A percentile compares a stretch with the other conserved stretches of the same genome.
Evolutionary conservation across 2,113 vertebrate species (phyloP).

Genomic region (Gorsachius goisagi): DNA sequence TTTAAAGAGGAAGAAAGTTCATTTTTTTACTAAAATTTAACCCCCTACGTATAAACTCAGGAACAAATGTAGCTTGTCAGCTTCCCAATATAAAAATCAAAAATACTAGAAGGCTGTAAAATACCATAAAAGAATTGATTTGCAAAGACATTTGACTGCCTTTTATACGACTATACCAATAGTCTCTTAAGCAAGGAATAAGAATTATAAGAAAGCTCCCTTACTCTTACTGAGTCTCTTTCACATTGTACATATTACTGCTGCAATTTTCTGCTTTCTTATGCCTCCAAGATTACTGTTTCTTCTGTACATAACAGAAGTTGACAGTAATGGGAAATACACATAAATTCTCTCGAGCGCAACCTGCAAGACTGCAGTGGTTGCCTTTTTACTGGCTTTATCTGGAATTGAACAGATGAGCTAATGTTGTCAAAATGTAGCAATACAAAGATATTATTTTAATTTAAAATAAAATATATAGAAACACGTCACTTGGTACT

Average conservation of each 20-base stretch:
- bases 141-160: background rate
- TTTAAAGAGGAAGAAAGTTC: background rate
- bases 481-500: background rate
- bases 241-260: background rate
- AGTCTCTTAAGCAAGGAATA: background rate
- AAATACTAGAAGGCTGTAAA: background rate
- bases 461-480: background rate
- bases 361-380: background rate
- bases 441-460: background rate
- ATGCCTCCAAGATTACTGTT: background rate
- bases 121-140: background rate
- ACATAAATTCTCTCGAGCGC: background rate
- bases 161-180: background rate
- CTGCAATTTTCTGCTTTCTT: background rate
- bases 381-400: background rate
- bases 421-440: background rate
- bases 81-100: background rate
- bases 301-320: background rate
- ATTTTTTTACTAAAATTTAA: background rate
- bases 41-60: background rate
- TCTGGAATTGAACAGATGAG: background rate
- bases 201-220: background rate
- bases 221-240: background rate
- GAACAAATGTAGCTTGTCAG: background rate
- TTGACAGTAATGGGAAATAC: conserved; percentile 9